A percentile compares a stretch with the other conserved stretches of the same genome.
These are phyloP conservation scores for Rotaria socialis DNA, from an alignment of 2,888 invertebrate genomes.

Conservation along the genomic window DNA sequence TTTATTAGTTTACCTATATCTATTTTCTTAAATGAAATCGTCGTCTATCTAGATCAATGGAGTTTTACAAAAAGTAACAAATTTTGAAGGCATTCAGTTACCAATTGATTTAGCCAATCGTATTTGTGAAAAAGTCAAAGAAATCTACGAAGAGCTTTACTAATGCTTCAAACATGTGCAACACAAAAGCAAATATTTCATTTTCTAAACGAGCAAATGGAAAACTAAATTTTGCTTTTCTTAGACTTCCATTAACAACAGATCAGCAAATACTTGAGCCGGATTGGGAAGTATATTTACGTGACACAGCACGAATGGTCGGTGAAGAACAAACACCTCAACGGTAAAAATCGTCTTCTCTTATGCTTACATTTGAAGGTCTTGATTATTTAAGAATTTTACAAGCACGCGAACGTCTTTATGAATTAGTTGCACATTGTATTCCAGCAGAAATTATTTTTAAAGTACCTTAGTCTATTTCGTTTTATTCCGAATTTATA, in stretches of 20 bases:
- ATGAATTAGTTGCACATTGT: conserved; percentile 86
- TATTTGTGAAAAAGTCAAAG: conserved; percentile 75
- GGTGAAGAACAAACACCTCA: conserved; percentile 79
- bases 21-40: too few species aligned
- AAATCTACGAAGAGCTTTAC: conserved; percentile 81
- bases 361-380: too few species aligned
- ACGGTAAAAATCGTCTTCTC: conserved; percentile 50
- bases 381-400: background rate
- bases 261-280: conserved; percentile 78
- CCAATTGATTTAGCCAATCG: conserved; percentile 72
- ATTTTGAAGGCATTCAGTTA: conserved; percentile 70
- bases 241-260: conserved; percentile 63
- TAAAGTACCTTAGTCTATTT: background rate
- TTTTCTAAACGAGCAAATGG: background rate
- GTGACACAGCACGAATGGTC: conserved; percentile 79
- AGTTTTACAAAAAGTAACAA: conserved; percentile 63
- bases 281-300: conserved; percentile 85
- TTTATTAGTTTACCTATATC: background rate
- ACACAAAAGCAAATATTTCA: conserved; percentile 69
- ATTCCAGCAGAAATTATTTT: conserved; percentile 66
- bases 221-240: background rate
- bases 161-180: conserved; percentile 87
- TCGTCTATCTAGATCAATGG: conserved; percentile 47
- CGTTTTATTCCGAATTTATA: background rate
- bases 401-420: conserved; percentile 79